Evolutionary conservation across 2,888 invertebrate genomes (phyloP), one percentile per base, ranked within the genome.

Genomic region (Alloplasta piceator): DNA sequence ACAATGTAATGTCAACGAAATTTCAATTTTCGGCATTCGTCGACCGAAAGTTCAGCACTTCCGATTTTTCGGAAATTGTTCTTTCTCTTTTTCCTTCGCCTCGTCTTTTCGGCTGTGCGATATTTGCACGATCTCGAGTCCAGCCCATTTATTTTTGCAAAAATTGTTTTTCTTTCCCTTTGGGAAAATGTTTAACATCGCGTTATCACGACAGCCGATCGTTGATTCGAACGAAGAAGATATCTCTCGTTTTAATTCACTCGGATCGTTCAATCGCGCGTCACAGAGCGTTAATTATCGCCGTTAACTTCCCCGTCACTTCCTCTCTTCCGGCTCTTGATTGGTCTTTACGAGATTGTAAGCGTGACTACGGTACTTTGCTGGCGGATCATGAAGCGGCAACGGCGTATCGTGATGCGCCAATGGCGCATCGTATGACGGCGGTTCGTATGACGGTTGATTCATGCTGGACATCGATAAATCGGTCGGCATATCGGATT

Each of bases 391-490:
- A 82, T 86, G 90, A 50, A 90, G 84, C n/a, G 90, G 86, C 66
- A 89, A 83, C 5, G 89, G 90, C 82, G 26, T 26, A 26, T 26
- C 26, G 3, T 88, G 89, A 26, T 73, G 84, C 6, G 80, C 85
- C 66, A 87, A 86, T 76, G 85, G 83, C 58, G 84, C 87, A 9
- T 85, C 85, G 61, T 82, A 82, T 80, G 88, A 82, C 38, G 88
- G 88, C 58, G 84, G 87, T 7, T 85, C 85, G 61, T 82, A 82
- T 80, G 88, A 82, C 38, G 88, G 88, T 58, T 90, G 90, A 84
- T 86, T 92, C 91, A 92, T 90, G 72, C 89, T 91, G 39, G 92
- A 90, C 91, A 92, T 92, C 73, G 91, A 92, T 36, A 92, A 89
- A 85, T 92, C 92, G 58, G 92, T 92, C 58, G 93, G 92, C 89